phyloP scores from a whole-genome alignment of 2,888 invertebrate genomes.

The Eupithecia insigniata region DNA sequence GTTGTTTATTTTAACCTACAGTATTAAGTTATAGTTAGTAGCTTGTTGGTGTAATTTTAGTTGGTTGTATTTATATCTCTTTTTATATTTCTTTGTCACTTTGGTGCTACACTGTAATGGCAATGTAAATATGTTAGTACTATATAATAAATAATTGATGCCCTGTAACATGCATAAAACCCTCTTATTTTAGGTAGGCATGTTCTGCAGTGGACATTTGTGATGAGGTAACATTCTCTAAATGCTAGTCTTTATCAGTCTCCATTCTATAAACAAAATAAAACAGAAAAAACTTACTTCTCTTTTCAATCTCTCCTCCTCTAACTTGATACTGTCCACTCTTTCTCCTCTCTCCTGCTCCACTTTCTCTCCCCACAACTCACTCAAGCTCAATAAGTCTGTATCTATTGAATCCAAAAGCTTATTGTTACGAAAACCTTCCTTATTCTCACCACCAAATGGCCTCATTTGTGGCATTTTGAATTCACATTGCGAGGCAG shows the following conservation, averaged over 20 bases:
- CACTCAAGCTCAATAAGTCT: conserved; percentile 84
- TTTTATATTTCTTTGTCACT: no score
- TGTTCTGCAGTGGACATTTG: background rate
- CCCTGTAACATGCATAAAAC: background rate
- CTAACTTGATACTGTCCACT: conserved; percentile 81
- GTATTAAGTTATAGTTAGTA: no score
- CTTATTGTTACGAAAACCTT: conserved; percentile 62
- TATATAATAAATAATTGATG: no score
- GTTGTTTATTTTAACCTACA: no score
- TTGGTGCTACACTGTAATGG: no score
- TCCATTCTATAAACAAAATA: background rate
- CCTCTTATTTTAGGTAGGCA: background rate
- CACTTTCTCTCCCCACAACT: conserved; percentile 85
- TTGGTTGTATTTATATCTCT: no score
- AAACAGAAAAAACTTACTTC: conserved; percentile 81
- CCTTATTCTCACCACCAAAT: conserved; percentile 59
- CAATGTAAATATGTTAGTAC: no score
- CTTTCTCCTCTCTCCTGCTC: conserved; percentile 62
- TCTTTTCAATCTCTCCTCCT: conserved; percentile 90
- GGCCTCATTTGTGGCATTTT: conserved; percentile 77
- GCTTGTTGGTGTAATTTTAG: no score
- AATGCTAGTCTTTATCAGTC: background rate
- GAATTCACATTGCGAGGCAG: conserved; percentile 61
- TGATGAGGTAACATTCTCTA: background rate
- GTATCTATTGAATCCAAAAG: conserved; percentile 73